Percentiles rank a stretch among this genome's conserved stretches.
Conservation (phyloP, 2,888 invertebrate species). For the Acronicta alni region DNA sequence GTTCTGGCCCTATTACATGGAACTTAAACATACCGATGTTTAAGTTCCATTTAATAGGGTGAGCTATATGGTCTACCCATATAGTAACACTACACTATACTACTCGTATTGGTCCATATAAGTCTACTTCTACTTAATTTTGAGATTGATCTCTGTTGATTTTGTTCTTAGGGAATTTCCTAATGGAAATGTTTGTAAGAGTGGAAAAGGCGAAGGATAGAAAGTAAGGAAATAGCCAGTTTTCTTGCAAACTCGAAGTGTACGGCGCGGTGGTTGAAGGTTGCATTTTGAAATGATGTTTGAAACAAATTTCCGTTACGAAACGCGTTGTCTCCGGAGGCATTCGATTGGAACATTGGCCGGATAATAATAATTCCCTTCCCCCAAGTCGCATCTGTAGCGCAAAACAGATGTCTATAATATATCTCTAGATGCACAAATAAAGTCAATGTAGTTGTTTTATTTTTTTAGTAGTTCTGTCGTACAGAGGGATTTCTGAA, state of each 20-base stretch:
- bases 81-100: too few species aligned
- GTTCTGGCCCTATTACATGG: too few species aligned
- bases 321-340: constrained; percentile 71
- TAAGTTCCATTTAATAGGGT: too few species aligned
- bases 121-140: too few species aligned
- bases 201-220: not conserved
- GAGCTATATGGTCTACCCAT: too few species aligned
- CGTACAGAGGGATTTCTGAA: too few species aligned
- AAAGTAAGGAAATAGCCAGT: constrained; percentile 75
- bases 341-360: constrained; percentile 86
- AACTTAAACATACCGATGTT: too few species aligned
- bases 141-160: too few species aligned
- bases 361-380: constrained; percentile 81
- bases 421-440: not conserved
- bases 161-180: too few species aligned
- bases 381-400: constrained; percentile 73
- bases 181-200: not conserved
- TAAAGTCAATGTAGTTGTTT: not conserved
- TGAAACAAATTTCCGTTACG: constrained; percentile 84
- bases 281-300: constrained; percentile 83
- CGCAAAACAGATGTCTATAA: constrained; percentile 43
- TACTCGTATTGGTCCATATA: too few species aligned
- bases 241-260: constrained; percentile 64
- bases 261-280: constrained; percentile 55
- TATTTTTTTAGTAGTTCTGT: not conserved